These are phyloP conservation scores for Mylabris phalerata DNA, from an alignment of 1,140 invertebrate species.

Conservation along the genomic window DNA sequence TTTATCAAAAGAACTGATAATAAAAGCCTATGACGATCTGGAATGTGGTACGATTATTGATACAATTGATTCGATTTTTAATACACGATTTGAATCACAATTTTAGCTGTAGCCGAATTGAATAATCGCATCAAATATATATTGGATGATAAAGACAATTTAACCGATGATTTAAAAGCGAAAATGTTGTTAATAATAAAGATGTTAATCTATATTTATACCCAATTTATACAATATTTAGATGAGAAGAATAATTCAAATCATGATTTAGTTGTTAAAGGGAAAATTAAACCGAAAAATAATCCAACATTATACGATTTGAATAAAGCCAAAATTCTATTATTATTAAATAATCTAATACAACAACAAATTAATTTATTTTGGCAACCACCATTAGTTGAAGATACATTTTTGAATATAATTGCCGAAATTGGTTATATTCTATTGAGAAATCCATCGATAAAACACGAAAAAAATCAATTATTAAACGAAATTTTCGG, in stretches of 20 bases:
- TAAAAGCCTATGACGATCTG: constrained; percentile 40
- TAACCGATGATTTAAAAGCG: constrained; percentile 27
- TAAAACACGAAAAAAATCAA: constrained; percentile 46
- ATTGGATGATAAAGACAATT: constrained; percentile 29
- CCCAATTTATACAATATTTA: constrained; percentile 27
- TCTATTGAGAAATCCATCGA: constrained; percentile 53
- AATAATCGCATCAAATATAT: constrained; percentile 26
- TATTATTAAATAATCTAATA: constrained; percentile 26
- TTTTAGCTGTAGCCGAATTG: constrained; percentile 26
- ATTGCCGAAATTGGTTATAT: constrained; percentile 59
- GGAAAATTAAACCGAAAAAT: constrained; percentile 11
- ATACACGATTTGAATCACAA: not conserved
- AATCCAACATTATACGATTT: constrained; percentile 8
- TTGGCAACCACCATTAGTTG: constrained; percentile 64
- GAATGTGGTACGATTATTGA: constrained; percentile 37
- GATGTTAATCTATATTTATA: constrained; percentile 35
- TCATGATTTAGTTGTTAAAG: constrained; percentile 15
- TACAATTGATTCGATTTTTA: constrained; percentile 6
- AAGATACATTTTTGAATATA: constrained; percentile 51
- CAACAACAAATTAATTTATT: constrained; percentile 43
- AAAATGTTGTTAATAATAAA: constrained; percentile 34
- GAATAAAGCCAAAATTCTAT: constrained; percentile 27
- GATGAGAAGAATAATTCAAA: constrained; percentile 26
- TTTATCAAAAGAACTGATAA: constrained; percentile 35
- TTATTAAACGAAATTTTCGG: constrained; percentile 53